Conservation (phyloP, 2,113 vertebrate species). For the Pavo muticus region DNA sequence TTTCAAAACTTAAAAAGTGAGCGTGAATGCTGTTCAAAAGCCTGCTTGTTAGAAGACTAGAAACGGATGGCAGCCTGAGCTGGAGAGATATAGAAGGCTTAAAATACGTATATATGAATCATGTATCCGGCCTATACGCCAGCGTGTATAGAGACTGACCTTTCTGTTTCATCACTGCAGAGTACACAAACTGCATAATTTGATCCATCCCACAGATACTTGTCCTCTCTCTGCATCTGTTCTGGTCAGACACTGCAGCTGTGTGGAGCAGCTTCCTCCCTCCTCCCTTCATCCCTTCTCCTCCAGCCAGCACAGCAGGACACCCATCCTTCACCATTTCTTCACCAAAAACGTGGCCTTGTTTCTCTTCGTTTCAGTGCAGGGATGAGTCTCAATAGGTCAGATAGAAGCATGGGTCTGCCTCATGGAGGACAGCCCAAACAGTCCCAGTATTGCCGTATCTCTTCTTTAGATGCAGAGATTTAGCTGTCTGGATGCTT, state of each 20-base stretch:
- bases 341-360: neutral
- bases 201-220: neutral
- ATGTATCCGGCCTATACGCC: slow-evolving; percentile 4
- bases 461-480: neutral
- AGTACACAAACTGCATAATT: slow-evolving; percentile 44
- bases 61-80: slow-evolving; percentile 56
- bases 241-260: neutral
- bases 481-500: neutral
- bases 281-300: neutral
- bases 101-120: slow-evolving; percentile 46
- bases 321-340: neutral
- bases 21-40: slow-evolving; percentile 57
- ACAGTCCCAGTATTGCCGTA: neutral
- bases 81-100: slow-evolving; percentile 50
- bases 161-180: slow-evolving; percentile 19
- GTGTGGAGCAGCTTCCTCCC: neutral
- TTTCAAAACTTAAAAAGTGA: slow-evolving; percentile 57
- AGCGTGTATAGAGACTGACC: neutral
- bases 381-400: neutral
- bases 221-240: neutral
- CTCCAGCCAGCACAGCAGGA: neutral
- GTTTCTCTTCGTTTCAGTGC: neutral
- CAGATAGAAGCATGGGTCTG: neutral
- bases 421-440: neutral
- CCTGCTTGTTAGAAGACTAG: slow-evolving; percentile 52